A percentile compares a stretch with the other conserved stretches of the same genome.
Conservation (phyloP, 1,140 invertebrate species). For the Drosophila ironensis region DNA sequence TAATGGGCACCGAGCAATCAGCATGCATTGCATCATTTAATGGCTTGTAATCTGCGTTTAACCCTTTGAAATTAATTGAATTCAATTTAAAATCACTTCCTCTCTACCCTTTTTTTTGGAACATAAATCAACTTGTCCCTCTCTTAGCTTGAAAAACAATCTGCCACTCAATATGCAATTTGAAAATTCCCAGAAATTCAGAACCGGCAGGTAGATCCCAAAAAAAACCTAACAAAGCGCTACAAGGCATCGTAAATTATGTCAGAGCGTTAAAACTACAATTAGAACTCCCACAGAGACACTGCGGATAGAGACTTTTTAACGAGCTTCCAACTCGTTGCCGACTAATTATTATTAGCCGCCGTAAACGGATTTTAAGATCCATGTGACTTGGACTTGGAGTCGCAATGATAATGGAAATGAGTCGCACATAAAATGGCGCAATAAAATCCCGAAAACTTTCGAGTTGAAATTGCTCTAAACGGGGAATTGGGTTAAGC, state of each 20-base stretch:
- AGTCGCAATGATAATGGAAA: slow-evolving; percentile 36
- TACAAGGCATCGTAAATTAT: slow-evolving; percentile 63
- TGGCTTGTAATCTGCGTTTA: no score
- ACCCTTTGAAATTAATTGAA: background rate
- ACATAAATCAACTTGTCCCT: slow-evolving; percentile 50
- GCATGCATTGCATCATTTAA: background rate
- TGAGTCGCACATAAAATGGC: slow-evolving; percentile 41
- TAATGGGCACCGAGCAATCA: background rate
- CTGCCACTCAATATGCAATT: slow-evolving; percentile 65
- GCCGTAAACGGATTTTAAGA: slow-evolving; percentile 46
- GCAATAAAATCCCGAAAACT: slow-evolving; percentile 38
- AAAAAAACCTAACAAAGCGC: slow-evolving; percentile 22
- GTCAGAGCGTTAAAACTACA: slow-evolving; percentile 72
- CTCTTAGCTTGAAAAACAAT: slow-evolving; percentile 24
- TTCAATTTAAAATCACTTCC: background rate
- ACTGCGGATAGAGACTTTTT: slow-evolving; percentile 10
- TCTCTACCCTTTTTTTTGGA: slow-evolving; percentile 17
- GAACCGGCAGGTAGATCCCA: slow-evolving; percentile 39
- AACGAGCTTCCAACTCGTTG: slow-evolving; percentile 47
- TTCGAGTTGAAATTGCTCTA: slow-evolving; percentile 15
- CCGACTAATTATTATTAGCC: slow-evolving; percentile 63
- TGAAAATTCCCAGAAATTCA: slow-evolving; percentile 60
- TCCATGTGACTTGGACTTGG: slow-evolving; percentile 53
- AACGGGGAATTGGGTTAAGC: slow-evolving; percentile 48
- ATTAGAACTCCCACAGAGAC: slow-evolving; percentile 55